Evolutionary conservation across 2,888 invertebrate genomes (phyloP).

Genomic region (Ectobius pallidus): DNA sequence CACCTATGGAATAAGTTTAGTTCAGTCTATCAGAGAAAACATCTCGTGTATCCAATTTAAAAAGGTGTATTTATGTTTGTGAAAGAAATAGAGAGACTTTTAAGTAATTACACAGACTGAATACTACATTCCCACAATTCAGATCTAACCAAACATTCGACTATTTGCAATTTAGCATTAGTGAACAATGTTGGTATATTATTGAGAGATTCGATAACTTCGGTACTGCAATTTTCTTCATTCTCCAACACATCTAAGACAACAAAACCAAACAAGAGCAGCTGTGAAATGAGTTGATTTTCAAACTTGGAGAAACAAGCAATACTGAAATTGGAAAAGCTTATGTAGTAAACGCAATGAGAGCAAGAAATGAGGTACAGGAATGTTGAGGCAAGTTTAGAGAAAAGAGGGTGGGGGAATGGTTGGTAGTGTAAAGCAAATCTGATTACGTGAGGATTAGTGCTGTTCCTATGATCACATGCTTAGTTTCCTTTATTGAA

Average conservation of each 20-base stretch:
- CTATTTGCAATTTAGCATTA: no score
- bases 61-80: no score
- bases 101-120: no score
- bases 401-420: neutral
- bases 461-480: neutral
- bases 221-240: no score
- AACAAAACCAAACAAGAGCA: neutral
- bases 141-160: no score
- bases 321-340: neutral
- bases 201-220: no score
- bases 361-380: neutral
- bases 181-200: no score
- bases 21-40: no score
- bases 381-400: neutral
- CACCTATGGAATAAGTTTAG: no score
- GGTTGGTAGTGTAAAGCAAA: neutral
- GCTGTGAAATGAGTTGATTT: neutral
- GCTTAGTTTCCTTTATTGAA: neutral
- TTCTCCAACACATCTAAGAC: neutral
- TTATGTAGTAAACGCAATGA: neutral
- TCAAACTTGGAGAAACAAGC: neutral
- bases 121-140: no score
- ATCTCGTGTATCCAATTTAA: no score
- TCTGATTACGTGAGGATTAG: neutral
- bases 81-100: no score